A percentile compares a stretch with the other conserved stretches of the same genome.
These are phyloP conservation scores for Cottus gobio DNA, from an alignment of 2,113 vertebrate genomes.

Conservation along the genomic window DNA sequence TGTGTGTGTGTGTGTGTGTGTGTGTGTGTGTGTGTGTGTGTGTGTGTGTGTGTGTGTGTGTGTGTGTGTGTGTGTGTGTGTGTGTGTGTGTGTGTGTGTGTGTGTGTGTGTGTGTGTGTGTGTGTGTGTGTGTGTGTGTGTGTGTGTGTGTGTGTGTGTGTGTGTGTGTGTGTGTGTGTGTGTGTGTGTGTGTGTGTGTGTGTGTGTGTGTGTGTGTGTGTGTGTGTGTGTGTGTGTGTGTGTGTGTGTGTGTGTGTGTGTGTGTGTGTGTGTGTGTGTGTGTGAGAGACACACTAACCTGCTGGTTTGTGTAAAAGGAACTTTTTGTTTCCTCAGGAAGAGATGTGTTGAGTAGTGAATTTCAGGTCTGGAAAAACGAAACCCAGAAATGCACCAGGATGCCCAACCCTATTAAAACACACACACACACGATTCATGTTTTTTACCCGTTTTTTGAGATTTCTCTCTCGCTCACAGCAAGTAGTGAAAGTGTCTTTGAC, in stretches of 20 bases:
- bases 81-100: too few species aligned
- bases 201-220: too few species aligned
- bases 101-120: too few species aligned
- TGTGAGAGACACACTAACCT: slow-evolving; percentile 23
- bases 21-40: too few species aligned
- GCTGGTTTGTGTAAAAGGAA: slow-evolving; percentile 40
- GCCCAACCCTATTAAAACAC: slow-evolving; percentile 25
- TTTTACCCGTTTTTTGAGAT: neutral
- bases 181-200: too few species aligned
- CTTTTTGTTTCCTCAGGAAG: slow-evolving; percentile 52
- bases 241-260: slow-evolving; percentile 11
- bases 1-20: neutral
- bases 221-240: too few species aligned
- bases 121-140: too few species aligned
- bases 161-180: too few species aligned
- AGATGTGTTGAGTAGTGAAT: slow-evolving; percentile 39
- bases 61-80: too few species aligned
- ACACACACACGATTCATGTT: slow-evolving; percentile 33
- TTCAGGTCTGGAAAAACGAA: slow-evolving; percentile 51
- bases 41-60: too few species aligned
- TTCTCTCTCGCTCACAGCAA: slow-evolving; percentile 1
- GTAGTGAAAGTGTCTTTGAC: slow-evolving; percentile 31
- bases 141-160: too few species aligned
- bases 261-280: neutral
- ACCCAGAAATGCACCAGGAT: slow-evolving; percentile 41